These are phyloP conservation scores for Brachionichthys hirsutus DNA, from an alignment of 2,113 vertebrate species.

Conservation along the genomic window DNA sequence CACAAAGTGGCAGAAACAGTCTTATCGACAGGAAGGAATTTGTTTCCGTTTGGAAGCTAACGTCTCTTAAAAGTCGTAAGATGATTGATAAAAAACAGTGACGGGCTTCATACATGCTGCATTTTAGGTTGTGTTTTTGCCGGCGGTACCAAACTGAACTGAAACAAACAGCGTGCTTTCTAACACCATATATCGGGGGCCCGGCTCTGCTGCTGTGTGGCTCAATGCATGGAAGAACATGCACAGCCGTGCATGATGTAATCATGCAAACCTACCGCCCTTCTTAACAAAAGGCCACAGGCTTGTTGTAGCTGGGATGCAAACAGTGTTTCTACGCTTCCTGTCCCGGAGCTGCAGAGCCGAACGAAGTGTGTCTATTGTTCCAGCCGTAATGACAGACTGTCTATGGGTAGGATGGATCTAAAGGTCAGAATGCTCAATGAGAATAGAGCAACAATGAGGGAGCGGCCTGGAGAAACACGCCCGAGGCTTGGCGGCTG, in stretches of 20 bases:
- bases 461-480: conserved; percentile 8
- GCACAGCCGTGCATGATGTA: conserved; percentile 31
- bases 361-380: conserved; percentile 17
- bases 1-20: neutral
- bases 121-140: neutral
- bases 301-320: conserved; percentile 29
- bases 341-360: neutral
- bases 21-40: conserved; percentile 62
- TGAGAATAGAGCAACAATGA: conserved; percentile 17
- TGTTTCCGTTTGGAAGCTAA: conserved; percentile 7
- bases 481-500: conserved; percentile 18
- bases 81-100: conserved; percentile 2
- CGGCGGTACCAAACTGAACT: too few relatives aligned
- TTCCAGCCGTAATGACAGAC: conserved; percentile 19
- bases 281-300: conserved; percentile 43
- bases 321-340: conserved; percentile 25
- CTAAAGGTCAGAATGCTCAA: conserved; percentile 41
- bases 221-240: conserved; percentile 52
- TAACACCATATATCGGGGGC: neutral
- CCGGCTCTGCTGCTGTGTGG: conserved; percentile 38
- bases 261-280: conserved; percentile 27
- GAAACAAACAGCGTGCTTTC: neutral
- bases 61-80: neutral
- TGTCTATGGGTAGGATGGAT: conserved; percentile 1
- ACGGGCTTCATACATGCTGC: neutral